phyloP scores from a whole-genome alignment of 2,797 vertebrate genomes.

The Peromyscus eremicus region DNA sequence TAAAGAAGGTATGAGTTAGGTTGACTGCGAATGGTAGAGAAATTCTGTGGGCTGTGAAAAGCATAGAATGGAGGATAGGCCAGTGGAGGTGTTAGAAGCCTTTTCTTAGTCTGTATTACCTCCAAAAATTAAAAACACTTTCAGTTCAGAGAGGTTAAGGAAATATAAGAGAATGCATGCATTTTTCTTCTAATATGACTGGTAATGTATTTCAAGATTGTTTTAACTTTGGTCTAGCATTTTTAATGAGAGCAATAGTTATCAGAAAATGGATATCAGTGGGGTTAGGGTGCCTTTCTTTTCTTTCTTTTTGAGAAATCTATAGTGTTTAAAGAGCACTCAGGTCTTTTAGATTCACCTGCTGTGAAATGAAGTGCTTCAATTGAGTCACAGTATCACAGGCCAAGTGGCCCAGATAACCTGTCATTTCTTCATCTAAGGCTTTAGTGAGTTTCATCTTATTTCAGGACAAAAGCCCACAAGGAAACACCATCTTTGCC shows the following conservation, averaged over 20 bases:
- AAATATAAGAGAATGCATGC: constrained; percentile 70
- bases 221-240: constrained; percentile 64
- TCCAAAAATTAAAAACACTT: constrained; percentile 61
- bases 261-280: constrained; percentile 72
- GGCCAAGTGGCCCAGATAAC: constrained; percentile 17
- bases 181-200: constrained; percentile 77
- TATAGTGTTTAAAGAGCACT: constrained; percentile 63
- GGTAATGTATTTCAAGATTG: constrained; percentile 72
- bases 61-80: neutral
- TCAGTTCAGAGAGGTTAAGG: constrained; percentile 69
- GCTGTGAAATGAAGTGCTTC: constrained; percentile 62
- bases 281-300: constrained; percentile 64
- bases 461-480: neutral
- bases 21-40: neutral
- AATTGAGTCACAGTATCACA: constrained; percentile 38
- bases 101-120: constrained; percentile 47
- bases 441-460: neutral
- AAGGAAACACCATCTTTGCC: neutral
- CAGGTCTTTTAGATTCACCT: constrained; percentile 17
- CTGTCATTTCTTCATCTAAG: constrained; percentile 12
- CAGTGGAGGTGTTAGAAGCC: neutral
- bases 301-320: constrained; percentile 71
- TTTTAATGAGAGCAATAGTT: constrained; percentile 70
- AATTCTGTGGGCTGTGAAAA: neutral
- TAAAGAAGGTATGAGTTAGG: neutral